Percentiles rank a stretch among this genome's conserved stretches.
Evolutionary conservation across 2,797 vertebrate species (phyloP).

Genomic region (Gambusia yucatana): DNA sequence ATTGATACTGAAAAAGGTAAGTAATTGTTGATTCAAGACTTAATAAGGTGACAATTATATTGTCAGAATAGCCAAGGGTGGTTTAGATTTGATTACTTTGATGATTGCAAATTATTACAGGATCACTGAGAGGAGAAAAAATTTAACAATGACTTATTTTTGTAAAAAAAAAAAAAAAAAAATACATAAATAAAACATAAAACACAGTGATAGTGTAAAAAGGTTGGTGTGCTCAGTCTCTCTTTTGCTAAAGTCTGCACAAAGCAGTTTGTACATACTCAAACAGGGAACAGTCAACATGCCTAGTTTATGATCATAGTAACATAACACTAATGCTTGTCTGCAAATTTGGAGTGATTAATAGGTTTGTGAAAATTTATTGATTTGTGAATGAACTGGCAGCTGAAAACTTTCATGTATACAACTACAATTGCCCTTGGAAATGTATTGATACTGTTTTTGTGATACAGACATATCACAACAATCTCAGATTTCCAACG

Average conservation of each 20-base stretch:
- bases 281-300: background rate
- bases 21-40: no score
- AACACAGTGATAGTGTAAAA: background rate
- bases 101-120: background rate
- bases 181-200: background rate
- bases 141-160: background rate
- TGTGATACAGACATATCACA: no score
- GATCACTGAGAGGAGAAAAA: background rate
- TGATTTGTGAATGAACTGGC: background rate
- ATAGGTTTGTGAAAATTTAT: background rate
- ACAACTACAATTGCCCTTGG: background rate
- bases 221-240: background rate
- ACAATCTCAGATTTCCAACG: background rate
- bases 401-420: background rate
- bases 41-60: background rate
- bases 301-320: background rate
- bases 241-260: background rate
- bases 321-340: background rate
- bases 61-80: background rate
- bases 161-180: background rate
- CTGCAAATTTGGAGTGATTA: no score
- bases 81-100: background rate
- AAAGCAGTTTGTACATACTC: background rate
- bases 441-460: background rate
- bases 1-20: no score